Conservation (phyloP, 2,113 vertebrate species). For the Hystrix cristata region DNA sequence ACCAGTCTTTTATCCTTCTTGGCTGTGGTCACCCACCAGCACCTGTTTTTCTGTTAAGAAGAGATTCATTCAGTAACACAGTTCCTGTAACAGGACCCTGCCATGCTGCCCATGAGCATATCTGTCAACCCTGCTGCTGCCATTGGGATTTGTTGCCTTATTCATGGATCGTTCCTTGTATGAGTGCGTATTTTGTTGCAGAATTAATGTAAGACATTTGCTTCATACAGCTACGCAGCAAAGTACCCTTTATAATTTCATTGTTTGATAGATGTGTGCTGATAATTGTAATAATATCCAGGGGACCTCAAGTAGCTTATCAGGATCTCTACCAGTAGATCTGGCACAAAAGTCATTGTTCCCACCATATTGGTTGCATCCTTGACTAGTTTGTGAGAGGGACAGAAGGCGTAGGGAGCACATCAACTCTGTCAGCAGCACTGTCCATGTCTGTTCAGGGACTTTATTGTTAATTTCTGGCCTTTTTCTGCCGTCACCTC, state of each 20-base stretch:
- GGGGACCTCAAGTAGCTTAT: background rate
- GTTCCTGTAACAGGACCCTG: slow-evolving; percentile 41
- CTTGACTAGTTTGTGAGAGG: background rate
- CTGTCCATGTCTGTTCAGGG: background rate
- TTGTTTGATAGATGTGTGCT: slow-evolving; percentile 25
- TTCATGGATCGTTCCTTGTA: background rate
- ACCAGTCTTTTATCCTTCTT: slow-evolving; percentile 4
- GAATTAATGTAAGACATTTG: slow-evolving; percentile 12
- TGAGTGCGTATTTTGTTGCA: slow-evolving; percentile 50
- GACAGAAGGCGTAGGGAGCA: background rate
- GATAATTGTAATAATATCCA: background rate
- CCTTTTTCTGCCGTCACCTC: background rate
- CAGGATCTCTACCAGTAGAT: background rate
- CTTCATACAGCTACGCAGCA: background rate
- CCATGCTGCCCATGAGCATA: background rate
- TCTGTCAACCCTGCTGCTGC: slow-evolving; percentile 25
- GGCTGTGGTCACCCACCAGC: background rate
- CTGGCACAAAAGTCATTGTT: background rate
- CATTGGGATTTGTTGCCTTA: background rate
- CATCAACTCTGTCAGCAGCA: background rate
- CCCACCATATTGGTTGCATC: background rate
- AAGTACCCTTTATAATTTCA: background rate
- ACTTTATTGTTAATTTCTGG: background rate
- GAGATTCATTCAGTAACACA: slow-evolving; percentile 4
- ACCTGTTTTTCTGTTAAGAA: slow-evolving; percentile 36